Conservation (phyloP, 2,113 vertebrate genomes). For the Bubo scandiacus region DNA sequence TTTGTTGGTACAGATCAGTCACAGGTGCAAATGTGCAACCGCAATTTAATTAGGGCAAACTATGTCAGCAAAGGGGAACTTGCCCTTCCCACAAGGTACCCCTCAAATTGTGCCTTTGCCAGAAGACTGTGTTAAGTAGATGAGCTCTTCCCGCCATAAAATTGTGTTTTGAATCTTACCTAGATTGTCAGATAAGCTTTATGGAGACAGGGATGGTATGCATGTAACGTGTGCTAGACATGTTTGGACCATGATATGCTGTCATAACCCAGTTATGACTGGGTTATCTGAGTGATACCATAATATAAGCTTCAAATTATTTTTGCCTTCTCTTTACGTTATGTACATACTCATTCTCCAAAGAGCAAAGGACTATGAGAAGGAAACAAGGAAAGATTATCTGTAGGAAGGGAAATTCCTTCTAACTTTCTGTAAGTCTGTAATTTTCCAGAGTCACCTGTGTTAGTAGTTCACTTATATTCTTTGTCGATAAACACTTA, state of each 20-base stretch:
- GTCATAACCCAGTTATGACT: not conserved
- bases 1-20: not conserved
- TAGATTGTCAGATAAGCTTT: not conserved
- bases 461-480: not conserved
- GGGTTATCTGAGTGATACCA: not conserved
- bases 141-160: not conserved
- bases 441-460: not conserved
- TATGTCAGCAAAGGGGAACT: not conserved
- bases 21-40: not conserved
- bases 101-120: not conserved
- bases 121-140: not conserved
- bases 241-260: not conserved
- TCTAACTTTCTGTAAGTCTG: not conserved
- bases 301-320: not conserved
- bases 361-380: not conserved
- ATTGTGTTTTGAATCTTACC: not conserved
- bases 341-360: not conserved
- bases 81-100: not conserved
- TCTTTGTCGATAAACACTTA: not conserved
- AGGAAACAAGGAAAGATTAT: not conserved
- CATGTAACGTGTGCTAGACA: not conserved
- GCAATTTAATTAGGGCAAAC: not conserved
- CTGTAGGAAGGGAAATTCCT: not conserved
- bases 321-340: not conserved
- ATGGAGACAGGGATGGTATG: not conserved